These are phyloP conservation scores for Chlamydotis undulata DNA, from an alignment of 2,113 vertebrate species.

Conservation along the genomic window DNA sequence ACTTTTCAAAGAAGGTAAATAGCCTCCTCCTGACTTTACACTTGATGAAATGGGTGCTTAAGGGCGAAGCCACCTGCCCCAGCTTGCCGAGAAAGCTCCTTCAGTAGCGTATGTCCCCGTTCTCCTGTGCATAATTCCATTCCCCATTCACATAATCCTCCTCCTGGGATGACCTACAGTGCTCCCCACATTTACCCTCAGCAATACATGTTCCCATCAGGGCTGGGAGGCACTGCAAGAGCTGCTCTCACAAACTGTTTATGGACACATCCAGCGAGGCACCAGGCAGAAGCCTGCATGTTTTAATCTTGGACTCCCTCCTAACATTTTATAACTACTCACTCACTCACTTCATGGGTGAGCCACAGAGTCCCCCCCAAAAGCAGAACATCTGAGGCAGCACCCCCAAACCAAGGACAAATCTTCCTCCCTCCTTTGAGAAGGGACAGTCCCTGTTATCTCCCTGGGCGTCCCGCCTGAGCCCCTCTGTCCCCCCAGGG, in stretches of 20 bases:
- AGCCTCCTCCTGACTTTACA: not conserved
- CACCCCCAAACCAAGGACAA: too few relatives aligned
- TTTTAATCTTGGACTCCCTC: not conserved
- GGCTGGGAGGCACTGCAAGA: not conserved
- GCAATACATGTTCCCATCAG: not conserved
- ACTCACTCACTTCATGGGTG: not conserved
- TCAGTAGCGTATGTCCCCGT: accelerated
- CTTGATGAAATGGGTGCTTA: not conserved
- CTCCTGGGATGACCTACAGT: not conserved
- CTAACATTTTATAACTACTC: not conserved
- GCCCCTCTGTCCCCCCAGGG: not conserved
- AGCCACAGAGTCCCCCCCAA: not conserved
- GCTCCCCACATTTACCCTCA: not conserved
- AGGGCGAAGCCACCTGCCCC: not conserved
- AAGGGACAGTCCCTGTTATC: not conserved
- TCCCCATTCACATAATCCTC: not conserved
- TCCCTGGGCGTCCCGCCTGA: not conserved
- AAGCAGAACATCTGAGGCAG: accelerated
- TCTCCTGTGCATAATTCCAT: too few relatives aligned
- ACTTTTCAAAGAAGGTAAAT: not conserved
- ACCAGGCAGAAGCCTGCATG: not conserved
- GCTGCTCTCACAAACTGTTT: not conserved
- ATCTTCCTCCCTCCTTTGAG: not conserved
- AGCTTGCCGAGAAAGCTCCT: not conserved
- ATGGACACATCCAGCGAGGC: accelerated